Evolutionary conservation across 2,113 vertebrate genomes (phyloP).

Genomic region (Miniopterus natalensis): DNA sequence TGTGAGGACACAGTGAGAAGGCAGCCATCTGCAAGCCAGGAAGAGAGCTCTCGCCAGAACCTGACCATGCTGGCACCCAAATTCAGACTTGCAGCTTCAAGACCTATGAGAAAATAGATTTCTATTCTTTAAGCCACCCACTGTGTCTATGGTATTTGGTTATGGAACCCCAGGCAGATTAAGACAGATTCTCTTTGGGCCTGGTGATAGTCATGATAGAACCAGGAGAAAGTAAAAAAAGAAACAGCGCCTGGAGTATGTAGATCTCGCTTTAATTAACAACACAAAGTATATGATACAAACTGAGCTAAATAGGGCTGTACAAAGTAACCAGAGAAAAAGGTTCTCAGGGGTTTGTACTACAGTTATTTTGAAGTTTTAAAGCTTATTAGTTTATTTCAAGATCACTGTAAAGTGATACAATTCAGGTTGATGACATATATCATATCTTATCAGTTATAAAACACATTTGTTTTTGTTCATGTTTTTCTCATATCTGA

Average conservation of each 20-base stretch:
- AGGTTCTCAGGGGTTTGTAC: neutral
- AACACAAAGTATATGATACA: neutral
- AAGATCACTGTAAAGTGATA: neutral
- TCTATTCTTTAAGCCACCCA: neutral
- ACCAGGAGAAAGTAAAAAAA: neutral
- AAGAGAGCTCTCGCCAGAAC: neutral
- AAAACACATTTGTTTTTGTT: neutral
- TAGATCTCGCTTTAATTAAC: neutral
- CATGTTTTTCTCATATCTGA: constrained; percentile 28
- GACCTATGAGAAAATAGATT: neutral
- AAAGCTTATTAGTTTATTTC: neutral
- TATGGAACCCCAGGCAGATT: neutral
- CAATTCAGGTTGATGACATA: neutral
- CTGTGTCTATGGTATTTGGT: neutral
- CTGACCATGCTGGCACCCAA: neutral
- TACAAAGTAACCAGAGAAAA: neutral
- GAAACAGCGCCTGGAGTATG: neutral
- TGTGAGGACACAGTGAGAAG: neutral
- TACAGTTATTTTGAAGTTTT: neutral
- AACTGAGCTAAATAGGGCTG: neutral
- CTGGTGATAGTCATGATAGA: neutral
- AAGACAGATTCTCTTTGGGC: neutral
- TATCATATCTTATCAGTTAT: neutral
- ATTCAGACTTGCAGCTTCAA: neutral
- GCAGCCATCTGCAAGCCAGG: neutral